These are phyloP conservation scores for Lochmaea crataegi DNA, from an alignment of 2,888 invertebrate species.

Conservation along the genomic window DNA sequence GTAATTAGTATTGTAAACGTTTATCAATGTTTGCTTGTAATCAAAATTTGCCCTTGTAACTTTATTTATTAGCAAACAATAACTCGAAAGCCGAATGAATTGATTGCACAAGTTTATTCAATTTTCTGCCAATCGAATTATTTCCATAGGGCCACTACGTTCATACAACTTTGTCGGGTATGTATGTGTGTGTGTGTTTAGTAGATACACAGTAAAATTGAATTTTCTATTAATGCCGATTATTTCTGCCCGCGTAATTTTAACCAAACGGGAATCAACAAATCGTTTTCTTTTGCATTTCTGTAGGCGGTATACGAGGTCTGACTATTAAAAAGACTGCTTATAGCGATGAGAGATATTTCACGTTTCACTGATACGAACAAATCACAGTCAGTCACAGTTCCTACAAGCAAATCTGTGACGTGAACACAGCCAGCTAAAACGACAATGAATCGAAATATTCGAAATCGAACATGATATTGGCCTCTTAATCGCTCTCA, in stretches of 20 bases:
- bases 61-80: conserved; percentile 21
- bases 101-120: conserved; percentile 17
- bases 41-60: conserved; percentile 1
- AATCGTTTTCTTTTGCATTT: neutral
- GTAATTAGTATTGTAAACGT: neutral
- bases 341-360: no score
- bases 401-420: no score
- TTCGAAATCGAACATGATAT: no score
- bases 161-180: neutral
- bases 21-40: conserved; percentile 14
- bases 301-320: no score
- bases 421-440: no score
- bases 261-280: neutral
- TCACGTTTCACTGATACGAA: no score
- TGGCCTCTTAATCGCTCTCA: no score
- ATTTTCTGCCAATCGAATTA: conserved; percentile 21
- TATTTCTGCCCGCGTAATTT: conserved; percentile 11
- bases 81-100: conserved; percentile 2
- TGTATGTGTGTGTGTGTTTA: neutral
- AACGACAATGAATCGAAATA: no score
- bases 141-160: conserved; percentile 18
- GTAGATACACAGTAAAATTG: conserved; percentile 12
- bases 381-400: no score
- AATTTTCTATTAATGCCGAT: conserved; percentile 3
- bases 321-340: no score